Conservation (phyloP, 37 sponge, comb jelly and placozoan genomes). For the Aphrocallistes beatrix region DNA sequence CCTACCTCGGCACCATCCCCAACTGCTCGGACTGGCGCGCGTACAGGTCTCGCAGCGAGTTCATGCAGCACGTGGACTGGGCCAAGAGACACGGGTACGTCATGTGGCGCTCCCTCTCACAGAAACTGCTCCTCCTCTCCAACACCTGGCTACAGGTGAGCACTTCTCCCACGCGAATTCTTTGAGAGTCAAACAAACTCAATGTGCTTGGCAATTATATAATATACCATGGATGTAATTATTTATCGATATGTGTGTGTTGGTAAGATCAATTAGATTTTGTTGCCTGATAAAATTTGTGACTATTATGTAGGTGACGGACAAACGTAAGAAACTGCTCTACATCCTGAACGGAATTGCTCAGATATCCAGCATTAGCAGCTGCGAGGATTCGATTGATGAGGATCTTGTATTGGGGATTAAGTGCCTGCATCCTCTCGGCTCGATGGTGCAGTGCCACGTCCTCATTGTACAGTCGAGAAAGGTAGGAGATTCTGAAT, state of each 20-base stretch:
- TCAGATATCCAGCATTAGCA: not conserved
- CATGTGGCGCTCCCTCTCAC: not conserved
- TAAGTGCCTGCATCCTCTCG: not conserved
- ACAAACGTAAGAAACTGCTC: not conserved
- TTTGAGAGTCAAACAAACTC: no score
- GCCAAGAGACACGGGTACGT: not conserved
- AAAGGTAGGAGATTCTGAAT: no score
- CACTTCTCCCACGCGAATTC: no score
- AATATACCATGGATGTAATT: no score
- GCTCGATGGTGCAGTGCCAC: conserved; percentile 4
- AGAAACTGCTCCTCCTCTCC: not conserved
- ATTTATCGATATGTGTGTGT: no score
- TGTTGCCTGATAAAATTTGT: no score
- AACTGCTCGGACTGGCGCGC: not conserved
- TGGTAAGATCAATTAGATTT: no score
- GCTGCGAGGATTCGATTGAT: not conserved
- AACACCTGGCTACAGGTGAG: not conserved
- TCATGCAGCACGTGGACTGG: conserved; percentile 13
- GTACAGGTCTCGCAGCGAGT: not conserved
- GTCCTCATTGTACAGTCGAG: not conserved
- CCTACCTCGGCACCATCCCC: not conserved
- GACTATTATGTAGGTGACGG: not conserved
- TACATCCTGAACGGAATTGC: not conserved
- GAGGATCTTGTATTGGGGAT: not conserved
- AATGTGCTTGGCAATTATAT: no score